Percentiles rank a stretch among this genome's conserved stretches.
phyloP scores from a whole-genome alignment of 2,797 vertebrate species.

The Fratercula arctica region DNA sequence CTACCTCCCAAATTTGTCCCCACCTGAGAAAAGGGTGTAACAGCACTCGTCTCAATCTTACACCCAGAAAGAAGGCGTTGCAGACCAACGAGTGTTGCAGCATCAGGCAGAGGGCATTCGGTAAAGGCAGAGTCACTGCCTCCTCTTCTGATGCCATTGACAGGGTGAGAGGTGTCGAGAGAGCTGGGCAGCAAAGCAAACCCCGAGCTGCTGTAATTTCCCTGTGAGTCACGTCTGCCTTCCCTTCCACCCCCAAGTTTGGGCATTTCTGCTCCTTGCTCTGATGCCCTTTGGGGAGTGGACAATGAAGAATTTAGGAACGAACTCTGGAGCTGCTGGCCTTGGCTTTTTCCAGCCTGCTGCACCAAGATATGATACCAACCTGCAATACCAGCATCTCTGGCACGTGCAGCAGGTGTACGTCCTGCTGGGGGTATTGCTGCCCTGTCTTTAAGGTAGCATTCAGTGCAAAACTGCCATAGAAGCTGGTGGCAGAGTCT shows the following conservation, averaged over 20 bases:
- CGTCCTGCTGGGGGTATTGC: not conserved
- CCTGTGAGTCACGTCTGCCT: not conserved
- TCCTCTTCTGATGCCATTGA: not conserved
- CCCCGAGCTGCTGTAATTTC: not conserved
- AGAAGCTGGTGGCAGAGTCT: not conserved
- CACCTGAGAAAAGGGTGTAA: too few relatives aligned
- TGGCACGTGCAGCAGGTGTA: fast-evolving
- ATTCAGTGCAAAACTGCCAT: not conserved
- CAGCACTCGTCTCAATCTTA: not conserved
- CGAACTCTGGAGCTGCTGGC: not conserved
- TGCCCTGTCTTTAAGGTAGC: not conserved
- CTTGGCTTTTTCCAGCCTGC: not conserved
- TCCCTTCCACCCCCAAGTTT: not conserved
- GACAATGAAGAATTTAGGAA: not conserved
- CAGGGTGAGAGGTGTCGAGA: not conserved
- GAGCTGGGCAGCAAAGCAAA: not conserved
- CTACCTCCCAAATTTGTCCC: not conserved
- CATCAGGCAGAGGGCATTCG: too few relatives aligned
- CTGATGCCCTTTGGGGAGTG: not conserved
- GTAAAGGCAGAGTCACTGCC: not conserved
- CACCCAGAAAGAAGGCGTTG: not conserved
- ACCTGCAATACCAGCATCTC: not conserved
- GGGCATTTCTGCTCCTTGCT: not conserved
- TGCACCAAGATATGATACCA: not conserved
- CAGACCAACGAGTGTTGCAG: not conserved